Base-by-base conservation (phyloP, 2,888 invertebrate species). In the Pteria penguin region DNA sequence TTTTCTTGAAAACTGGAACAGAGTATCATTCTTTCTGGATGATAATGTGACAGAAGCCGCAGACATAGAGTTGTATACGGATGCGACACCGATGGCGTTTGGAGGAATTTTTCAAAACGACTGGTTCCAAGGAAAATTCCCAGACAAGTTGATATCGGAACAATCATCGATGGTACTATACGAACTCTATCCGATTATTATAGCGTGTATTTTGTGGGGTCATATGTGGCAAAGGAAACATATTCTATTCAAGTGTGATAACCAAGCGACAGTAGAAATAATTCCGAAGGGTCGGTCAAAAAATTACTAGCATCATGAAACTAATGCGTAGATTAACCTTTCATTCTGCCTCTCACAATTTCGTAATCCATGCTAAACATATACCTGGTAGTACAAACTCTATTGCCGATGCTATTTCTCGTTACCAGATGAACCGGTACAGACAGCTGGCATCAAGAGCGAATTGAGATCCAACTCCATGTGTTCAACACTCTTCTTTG, bases 11-110 rank as follows among this genome's bases (percentile, higher is more conserved):
- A 3, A 27, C 2, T 72, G 80, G 80, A 80, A 80, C 67, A 70
- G 78, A 4, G 36, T 69, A n/a, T 80, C 77, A 1, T 66, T 77
- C 27, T 80, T 80, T 32, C 52, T 68, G 18, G 69, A 77, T 27
- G 72, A 61, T 4, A 14, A 65, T 11, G 11, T 75, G 1, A 63
- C 70, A 4, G 11, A 18, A 26, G 60, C 76, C 11, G 33, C 61
- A 11, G 65, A 77, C 33, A 66, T 74, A 24, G 55, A 74, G 29
- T 27, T 77, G 1, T 73, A 61, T 33, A 70, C 77, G 2, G 72
- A 76, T 29, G 68, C 72, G 2, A 69, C 57, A 32, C 24, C 26
- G n/a, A 31, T 22, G 1, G 61, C 55, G 2, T 77, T 60, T 36
- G 72, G 72, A 8, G 75, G 71, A 18, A 69, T 57, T 11, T 80